phyloP scores from a whole-genome alignment of 2,888 invertebrate species.

The Dorcus parallelipipedus region DNA sequence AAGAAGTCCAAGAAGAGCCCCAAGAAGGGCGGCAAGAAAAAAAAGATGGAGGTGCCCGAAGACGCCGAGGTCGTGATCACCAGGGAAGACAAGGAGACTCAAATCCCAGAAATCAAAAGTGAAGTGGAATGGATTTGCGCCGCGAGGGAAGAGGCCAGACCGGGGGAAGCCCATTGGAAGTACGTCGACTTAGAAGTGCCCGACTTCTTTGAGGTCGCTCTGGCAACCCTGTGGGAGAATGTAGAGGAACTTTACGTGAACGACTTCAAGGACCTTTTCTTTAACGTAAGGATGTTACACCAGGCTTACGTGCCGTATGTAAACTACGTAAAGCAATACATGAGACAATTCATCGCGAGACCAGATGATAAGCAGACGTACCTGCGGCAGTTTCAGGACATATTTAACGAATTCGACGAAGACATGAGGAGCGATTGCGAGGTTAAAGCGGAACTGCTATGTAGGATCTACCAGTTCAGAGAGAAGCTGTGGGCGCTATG shows the following conservation, averaged over 20 bases:
- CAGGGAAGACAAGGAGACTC: conserved; percentile 38
- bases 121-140: conserved; percentile 13
- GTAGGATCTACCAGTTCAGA: conserved; percentile 39
- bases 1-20: conserved; percentile 13
- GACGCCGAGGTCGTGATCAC: conserved; percentile 24
- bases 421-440: conserved; percentile 57
- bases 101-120: conserved; percentile 36
- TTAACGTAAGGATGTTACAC: conserved; percentile 55
- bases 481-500: conserved; percentile 55
- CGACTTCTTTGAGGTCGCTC: conserved; percentile 31
- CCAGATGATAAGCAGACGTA: conserved; percentile 59
- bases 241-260: conserved; percentile 49
- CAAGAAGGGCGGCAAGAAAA: conserved; percentile 15
- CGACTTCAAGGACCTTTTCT: conserved; percentile 57
- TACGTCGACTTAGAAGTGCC: conserved; percentile 43
- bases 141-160: conserved; percentile 20
- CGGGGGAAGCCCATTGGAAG: conserved; percentile 43
- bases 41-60: background rate
- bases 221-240: conserved; percentile 50
- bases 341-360: conserved; percentile 54
- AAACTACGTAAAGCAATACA: conserved; percentile 54
- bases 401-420: conserved; percentile 59
- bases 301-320: conserved; percentile 57
- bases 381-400: conserved; percentile 56
- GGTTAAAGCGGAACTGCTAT: conserved; percentile 62